These are phyloP conservation scores for Orestias chungarensis DNA, from an alignment of 2,797 vertebrate species.

Conservation along the genomic window DNA sequence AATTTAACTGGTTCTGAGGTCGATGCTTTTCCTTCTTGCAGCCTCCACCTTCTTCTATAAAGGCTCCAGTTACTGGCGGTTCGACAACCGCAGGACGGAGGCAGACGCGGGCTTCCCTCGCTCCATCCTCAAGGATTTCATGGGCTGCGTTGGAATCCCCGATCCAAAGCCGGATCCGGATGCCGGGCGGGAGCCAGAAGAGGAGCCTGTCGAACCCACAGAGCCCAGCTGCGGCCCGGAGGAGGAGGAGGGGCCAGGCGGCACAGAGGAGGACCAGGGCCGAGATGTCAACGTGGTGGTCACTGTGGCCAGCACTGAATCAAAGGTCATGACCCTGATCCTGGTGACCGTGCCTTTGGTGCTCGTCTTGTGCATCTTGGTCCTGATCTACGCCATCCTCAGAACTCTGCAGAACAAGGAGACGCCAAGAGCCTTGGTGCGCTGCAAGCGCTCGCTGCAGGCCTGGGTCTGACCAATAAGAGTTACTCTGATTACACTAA, in stretches of 20 bases:
- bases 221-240: constrained; percentile 45
- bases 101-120: constrained; percentile 91
- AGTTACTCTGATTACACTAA: too few species aligned
- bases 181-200: constrained; percentile 46
- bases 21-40: constrained; percentile 54
- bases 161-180: constrained; percentile 76
- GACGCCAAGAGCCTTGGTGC: constrained; percentile 87
- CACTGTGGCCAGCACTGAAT: constrained; percentile 85
- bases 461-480: constrained; percentile 92
- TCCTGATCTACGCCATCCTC: constrained; percentile 88
- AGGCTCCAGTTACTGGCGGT: constrained; percentile 94
- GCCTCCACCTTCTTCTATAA: constrained; percentile 96
- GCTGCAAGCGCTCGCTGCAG: constrained; percentile 98
- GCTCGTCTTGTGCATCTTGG: constrained; percentile 89
- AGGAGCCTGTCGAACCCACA: constrained; percentile 51
- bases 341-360: constrained; percentile 90
- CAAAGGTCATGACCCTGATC: constrained; percentile 86
- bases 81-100: constrained; percentile 87
- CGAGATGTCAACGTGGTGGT: constrained; percentile 88
- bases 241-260: constrained; percentile 18
- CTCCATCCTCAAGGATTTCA: constrained; percentile 94
- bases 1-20: too few species aligned
- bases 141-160: constrained; percentile 86
- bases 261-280: constrained; percentile 47
- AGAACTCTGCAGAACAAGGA: constrained; percentile 95